phyloP scores from a whole-genome alignment of 2,113 vertebrate genomes.

The Cochlearius cochlearius region DNA sequence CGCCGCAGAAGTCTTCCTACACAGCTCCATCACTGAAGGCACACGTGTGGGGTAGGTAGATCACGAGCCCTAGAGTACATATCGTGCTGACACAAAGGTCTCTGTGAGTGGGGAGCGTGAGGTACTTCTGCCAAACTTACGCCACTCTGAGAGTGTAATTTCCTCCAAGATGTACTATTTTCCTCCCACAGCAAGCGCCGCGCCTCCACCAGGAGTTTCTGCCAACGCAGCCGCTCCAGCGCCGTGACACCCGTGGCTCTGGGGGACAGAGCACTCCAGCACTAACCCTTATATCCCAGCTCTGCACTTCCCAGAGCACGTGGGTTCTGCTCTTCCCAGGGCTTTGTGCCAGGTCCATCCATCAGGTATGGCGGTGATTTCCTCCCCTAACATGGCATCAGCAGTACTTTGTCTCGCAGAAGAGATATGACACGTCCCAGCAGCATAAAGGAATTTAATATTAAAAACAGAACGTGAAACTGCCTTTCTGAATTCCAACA shows the following conservation, averaged over 20 bases:
- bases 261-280: neutral
- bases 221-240: fast-evolving
- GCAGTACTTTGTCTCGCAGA: neutral
- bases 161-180: neutral
- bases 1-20: neutral
- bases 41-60: neutral
- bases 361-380: neutral
- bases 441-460: neutral
- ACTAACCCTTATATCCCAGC: neutral
- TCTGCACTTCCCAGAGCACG: fast-evolving
- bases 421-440: neutral
- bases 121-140: neutral
- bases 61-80: neutral
- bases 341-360: neutral
- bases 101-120: neutral
- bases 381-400: neutral
- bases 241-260: fast-evolving
- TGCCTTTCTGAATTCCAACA: neutral
- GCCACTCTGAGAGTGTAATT: neutral
- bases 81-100: neutral
- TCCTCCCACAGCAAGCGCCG: fast-evolving
- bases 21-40: neutral
- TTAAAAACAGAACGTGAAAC: neutral
- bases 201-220: neutral
- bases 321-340: neutral